Base-by-base conservation (phyloP, 1,140 invertebrate genomes). In the Drosophila pallidifrons region DNA sequence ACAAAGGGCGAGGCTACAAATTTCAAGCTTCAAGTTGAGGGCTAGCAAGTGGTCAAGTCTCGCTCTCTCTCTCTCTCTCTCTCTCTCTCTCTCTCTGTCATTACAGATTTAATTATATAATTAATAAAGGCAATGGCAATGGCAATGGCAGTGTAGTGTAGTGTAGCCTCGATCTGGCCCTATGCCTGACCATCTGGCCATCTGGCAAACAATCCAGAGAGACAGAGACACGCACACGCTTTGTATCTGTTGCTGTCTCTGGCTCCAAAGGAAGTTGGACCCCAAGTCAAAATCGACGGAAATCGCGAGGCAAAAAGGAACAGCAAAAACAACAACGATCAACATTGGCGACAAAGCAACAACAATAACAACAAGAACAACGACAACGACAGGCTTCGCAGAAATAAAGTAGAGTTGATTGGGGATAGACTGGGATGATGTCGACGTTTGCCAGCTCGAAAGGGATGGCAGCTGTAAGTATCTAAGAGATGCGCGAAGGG, bases 51-150 rank as follows among this genome's bases (percentile, higher is more conserved):
- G 67, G 67, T 70, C 67, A 38, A 64, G 66, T 63, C 66, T 25
- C 3, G 2, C 20, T 4, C 20, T 25, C 20, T 25, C 20, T 20
- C 20, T 25, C 20, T 58, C 85, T 80, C n/a, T n/a, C n/a, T 25
- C 3, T 2, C 20, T 4, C 20, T 25, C 20, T 25, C 20, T 20
- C 20, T 25, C 20, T 58, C 85, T 80, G 81, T 72, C 71, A 87
- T 87, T 87, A 87, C 83, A 88, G 85, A 88, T 88, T 88, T 88
- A 88, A 88, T 88, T 89, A 89, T 88, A 88, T 88, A 88, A 88
- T 88, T 88, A 88, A 88, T 88, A 88, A 88, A 89, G 88, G 85
- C 83, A 88, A 89, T 88, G n/a, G n/a, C 85, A 88, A 89, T 82
- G 81, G 77, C 68, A 51, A 45, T n/a, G 46, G 89, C 68, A 51